Conservation (phyloP, 1,140 invertebrate species). For the Acromyrmex charruanus region DNA sequence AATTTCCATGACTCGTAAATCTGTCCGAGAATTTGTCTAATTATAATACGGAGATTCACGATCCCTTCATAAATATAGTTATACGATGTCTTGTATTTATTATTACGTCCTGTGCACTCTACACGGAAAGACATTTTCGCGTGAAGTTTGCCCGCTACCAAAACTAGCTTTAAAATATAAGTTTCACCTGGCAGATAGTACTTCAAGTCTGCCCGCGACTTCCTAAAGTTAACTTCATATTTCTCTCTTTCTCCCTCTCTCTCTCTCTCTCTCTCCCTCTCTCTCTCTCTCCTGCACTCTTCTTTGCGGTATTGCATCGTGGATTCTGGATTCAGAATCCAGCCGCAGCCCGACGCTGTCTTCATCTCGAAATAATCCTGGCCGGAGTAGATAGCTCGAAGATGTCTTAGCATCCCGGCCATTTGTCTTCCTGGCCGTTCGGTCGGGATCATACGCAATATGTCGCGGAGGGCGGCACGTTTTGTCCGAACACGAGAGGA, state of each 20-base stretch:
- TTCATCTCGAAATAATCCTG: slow-evolving; percentile 66
- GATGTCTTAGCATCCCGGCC: slow-evolving; percentile 61
- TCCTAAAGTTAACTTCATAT: slow-evolving; percentile 45
- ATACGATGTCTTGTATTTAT: slow-evolving; percentile 31
- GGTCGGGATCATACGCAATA: slow-evolving; percentile 73
- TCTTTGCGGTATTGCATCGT: slow-evolving; percentile 32
- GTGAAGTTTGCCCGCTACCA: slow-evolving; percentile 36
- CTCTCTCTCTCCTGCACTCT: neutral
- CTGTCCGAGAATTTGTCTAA: slow-evolving; percentile 18
- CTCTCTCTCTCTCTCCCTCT: neutral
- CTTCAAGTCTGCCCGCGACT: slow-evolving; percentile 35
- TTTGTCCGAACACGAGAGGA: slow-evolving; percentile 64
- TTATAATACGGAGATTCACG: slow-evolving; percentile 23
- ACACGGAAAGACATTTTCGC: slow-evolving; percentile 53
- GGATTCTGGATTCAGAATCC: slow-evolving; percentile 47
- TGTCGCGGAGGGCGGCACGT: slow-evolving; percentile 69
- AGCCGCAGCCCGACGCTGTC: neutral
- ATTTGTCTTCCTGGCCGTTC: slow-evolving; percentile 70
- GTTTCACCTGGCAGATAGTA: slow-evolving; percentile 43
- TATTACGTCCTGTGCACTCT: slow-evolving; percentile 38
- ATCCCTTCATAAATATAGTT: slow-evolving; percentile 32
- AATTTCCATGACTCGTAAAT: slow-evolving; percentile 1
- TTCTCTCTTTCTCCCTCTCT: neutral
- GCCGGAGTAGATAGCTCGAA: slow-evolving; percentile 25
- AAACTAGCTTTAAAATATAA: slow-evolving; percentile 56